phyloP scores from a whole-genome alignment of 2,113 vertebrate species.

The Galbula dea region DNA sequence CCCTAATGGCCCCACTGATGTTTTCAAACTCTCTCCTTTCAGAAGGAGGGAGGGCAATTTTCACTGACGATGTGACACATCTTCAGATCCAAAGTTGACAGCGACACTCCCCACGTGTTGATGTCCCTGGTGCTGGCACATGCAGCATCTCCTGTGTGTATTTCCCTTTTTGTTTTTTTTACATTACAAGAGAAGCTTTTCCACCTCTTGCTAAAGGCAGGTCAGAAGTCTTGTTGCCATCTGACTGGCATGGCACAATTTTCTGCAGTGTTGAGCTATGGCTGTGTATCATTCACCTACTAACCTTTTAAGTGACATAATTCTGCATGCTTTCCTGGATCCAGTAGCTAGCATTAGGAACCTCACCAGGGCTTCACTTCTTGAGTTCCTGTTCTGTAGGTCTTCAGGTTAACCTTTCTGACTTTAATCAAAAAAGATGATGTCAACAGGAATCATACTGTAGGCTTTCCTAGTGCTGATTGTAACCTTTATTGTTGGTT shows the following conservation, averaged over 20 bases:
- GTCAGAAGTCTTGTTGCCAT: not conserved
- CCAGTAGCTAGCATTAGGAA: not conserved
- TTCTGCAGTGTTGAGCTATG: not conserved
- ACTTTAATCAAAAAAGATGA: conserved; percentile 17
- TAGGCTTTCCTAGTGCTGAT: not conserved
- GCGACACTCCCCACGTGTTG: not conserved
- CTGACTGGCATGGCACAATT: not conserved
- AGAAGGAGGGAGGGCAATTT: not conserved
- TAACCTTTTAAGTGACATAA: not conserved
- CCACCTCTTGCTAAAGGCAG: not conserved
- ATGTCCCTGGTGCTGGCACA: not conserved
- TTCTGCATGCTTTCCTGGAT: not conserved
- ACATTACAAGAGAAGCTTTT: not conserved
- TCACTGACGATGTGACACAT: accelerated
- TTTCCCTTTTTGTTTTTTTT: not conserved
- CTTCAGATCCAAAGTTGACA: not conserved
- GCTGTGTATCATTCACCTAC: not conserved
- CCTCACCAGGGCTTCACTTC: not conserved
- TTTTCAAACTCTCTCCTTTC: not conserved
- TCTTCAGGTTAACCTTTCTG: conserved; percentile 18
- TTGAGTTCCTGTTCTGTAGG: not conserved
- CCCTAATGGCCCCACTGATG: not conserved
- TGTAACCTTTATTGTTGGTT: conserved; percentile 42
- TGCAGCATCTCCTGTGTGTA: accelerated
- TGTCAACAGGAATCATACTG: not conserved